A percentile compares a stretch with the other conserved stretches of the same genome.
These are phyloP conservation scores for Hydrocynus forskahlii DNA, from an alignment of 2,797 vertebrate species.

Conservation along the genomic window DNA sequence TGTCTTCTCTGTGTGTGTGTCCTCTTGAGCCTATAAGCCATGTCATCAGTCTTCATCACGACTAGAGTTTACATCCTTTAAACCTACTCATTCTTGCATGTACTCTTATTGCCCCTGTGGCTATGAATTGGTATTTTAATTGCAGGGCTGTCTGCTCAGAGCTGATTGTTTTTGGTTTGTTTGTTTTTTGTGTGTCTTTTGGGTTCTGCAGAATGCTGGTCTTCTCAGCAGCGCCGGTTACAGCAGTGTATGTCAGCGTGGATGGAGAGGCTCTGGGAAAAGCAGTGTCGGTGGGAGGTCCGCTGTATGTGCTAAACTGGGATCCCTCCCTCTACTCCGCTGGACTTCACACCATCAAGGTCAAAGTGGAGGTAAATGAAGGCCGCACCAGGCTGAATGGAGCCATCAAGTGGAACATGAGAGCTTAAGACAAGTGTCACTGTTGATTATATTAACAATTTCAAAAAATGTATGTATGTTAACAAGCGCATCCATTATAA, in stretches of 20 bases:
- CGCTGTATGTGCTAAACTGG: conserved; percentile 90
- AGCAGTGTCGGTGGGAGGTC: conserved; percentile 81
- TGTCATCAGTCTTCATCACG: neutral
- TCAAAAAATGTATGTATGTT: too few species aligned
- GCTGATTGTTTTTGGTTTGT: neutral
- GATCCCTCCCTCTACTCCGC: conserved; percentile 83
- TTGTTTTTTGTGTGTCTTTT: neutral
- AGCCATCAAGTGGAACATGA: too few species aligned
- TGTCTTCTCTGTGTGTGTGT: conserved; percentile 68
- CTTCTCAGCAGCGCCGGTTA: conserved; percentile 88
- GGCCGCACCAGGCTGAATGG: neutral
- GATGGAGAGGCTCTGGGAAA: conserved; percentile 83
- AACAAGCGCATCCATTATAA: too few species aligned
- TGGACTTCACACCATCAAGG: conserved; percentile 87
- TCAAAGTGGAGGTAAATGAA: conserved; percentile 84
- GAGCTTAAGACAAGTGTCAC: too few species aligned
- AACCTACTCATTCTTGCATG: neutral
- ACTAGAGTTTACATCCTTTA: neutral
- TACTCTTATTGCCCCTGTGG: neutral
- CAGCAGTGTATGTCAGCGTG: conserved; percentile 82
- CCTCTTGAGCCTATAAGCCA: conserved; percentile 36
- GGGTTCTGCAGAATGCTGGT: conserved; percentile 83
- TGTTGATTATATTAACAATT: too few species aligned
- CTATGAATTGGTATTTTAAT: neutral
- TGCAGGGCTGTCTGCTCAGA: neutral